phyloP scores from a whole-genome alignment of 2,797 vertebrate genomes.

The Jordanella pulchra region DNA sequence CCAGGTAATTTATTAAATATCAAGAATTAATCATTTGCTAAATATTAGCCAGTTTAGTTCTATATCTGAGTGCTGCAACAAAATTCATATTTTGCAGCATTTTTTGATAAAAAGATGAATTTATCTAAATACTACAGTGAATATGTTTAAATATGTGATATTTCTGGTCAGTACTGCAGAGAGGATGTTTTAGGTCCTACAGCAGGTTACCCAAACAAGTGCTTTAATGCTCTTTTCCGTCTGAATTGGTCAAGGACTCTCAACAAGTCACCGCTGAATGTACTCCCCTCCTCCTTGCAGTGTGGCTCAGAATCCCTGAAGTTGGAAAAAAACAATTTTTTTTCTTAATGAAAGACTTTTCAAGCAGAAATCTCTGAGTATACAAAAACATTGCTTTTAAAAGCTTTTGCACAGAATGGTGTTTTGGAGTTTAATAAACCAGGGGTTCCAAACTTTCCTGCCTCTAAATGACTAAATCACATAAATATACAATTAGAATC shows the following conservation, averaged over 20 bases:
- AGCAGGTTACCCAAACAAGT: neutral
- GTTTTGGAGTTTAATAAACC: neutral
- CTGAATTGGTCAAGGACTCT: neutral
- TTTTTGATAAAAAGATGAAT: neutral
- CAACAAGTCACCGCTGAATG: neutral
- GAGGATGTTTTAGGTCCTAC: neutral
- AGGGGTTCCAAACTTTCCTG: neutral
- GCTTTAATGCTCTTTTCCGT: neutral
- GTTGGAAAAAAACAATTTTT: neutral
- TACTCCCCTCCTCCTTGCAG: neutral
- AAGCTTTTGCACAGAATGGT: neutral
- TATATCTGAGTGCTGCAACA: neutral
- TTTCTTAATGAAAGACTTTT: neutral
- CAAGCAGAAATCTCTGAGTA: neutral
- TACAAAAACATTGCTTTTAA: neutral
- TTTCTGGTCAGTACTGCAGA: conserved; percentile 10
- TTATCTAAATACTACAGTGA: neutral
- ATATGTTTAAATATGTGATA: neutral
- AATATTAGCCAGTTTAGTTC: too few species aligned
- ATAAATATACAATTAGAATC: too few species aligned
- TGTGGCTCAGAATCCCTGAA: neutral
- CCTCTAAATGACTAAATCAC: neutral
- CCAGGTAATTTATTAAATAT: too few species aligned
- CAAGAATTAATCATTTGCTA: too few species aligned
- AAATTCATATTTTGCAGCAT: neutral